These are phyloP conservation scores for Heliornis fulica DNA, from an alignment of 2,113 vertebrate species.

Conservation along the genomic window DNA sequence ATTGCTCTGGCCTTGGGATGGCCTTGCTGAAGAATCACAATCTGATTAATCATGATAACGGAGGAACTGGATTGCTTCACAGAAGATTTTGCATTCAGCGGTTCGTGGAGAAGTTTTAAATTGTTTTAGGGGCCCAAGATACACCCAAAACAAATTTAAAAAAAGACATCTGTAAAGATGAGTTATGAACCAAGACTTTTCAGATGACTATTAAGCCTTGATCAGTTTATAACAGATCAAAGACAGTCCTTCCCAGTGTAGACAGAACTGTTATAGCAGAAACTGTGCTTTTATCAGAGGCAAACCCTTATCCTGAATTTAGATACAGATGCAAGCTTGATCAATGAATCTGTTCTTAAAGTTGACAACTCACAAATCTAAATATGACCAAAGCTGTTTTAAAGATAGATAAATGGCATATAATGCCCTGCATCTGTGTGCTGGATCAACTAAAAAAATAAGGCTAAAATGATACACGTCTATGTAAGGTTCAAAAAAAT, in stretches of 20 bases:
- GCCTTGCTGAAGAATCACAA: background rate
- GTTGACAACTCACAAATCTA: background rate
- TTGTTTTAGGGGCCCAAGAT: background rate
- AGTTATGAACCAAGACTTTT: conserved; percentile 16
- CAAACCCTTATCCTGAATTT: background rate
- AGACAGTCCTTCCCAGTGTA: background rate
- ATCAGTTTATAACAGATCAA: conserved; percentile 48
- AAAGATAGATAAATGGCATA: background rate
- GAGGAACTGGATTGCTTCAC: conserved; percentile 1
- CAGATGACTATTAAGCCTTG: conserved; percentile 2
- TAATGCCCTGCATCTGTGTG: background rate
- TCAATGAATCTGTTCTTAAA: conserved; percentile 4
- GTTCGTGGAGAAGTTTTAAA: conserved; percentile 10
- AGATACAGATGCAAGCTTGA: background rate
- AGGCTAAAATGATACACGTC: background rate
- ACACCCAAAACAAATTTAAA: conserved; percentile 36
- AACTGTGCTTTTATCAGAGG: background rate
- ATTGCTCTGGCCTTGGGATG: conserved; percentile 11
- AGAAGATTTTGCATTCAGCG: background rate
- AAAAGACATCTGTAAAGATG: conserved; percentile 31
- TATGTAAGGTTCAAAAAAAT: background rate
- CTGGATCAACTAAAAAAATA: background rate
- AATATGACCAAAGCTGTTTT: conserved; percentile 13
- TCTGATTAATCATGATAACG: conserved; percentile 1
- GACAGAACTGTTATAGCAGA: background rate